A percentile compares a stretch with the other conserved stretches of the same genome.
Conservation (phyloP, 2,888 invertebrate genomes). For the Eurois occulta region DNA sequence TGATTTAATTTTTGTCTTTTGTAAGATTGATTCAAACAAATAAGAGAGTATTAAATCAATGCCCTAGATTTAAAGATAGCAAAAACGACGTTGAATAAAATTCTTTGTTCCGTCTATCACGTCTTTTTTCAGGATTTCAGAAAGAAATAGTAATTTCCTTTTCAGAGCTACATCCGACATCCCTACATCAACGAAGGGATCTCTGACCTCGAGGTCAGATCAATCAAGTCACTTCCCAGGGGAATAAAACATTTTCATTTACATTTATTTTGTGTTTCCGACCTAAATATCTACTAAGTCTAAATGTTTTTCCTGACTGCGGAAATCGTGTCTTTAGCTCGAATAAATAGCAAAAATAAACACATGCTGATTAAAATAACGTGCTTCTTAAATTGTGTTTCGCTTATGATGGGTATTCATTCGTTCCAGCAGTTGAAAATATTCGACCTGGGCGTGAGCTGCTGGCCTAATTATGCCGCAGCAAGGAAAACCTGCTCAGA, state of each 20-base stretch:
- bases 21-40: background rate
- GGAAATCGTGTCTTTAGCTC: background rate
- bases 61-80: background rate
- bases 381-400: background rate
- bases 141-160: conserved; percentile 27
- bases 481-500: background rate
- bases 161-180: conserved; percentile 9
- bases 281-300: background rate
- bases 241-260: conserved; percentile 42
- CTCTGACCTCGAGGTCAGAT: conserved; percentile 24
- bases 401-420: background rate
- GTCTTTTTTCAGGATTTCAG: conserved; percentile 8
- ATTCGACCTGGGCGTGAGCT: background rate
- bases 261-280: conserved; percentile 24
- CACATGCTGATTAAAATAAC: background rate
- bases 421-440: background rate
- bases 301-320: background rate
- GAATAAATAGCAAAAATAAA: background rate
- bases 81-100: background rate
- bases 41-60: background rate
- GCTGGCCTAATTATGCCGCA: background rate
- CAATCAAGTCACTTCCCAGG: conserved; percentile 18
- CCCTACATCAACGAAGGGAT: background rate
- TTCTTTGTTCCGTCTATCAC: conserved; percentile 5
- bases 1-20: background rate